Evolutionary conservation across 2,888 invertebrate species (phyloP).

Genomic region (Acanthosepion esculentum): DNA sequence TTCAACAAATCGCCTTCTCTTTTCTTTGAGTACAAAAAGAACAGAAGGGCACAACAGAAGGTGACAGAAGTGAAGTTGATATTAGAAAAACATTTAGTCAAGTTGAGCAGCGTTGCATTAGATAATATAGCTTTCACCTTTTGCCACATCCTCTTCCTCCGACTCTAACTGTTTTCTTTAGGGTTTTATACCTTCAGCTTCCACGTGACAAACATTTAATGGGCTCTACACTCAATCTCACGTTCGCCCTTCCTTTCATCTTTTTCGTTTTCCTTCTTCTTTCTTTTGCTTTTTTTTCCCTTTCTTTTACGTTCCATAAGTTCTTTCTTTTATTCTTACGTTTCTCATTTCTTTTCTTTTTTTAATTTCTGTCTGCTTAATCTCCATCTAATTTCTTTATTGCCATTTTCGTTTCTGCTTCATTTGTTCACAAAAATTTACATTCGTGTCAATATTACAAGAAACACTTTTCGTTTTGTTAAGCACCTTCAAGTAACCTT

Average conservation of each 20-base stretch:
- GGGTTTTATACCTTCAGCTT: too few relatives aligned
- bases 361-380: background rate
- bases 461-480: background rate
- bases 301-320: too few relatives aligned
- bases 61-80: conserved; percentile 33
- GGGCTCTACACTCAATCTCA: background rate
- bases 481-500: background rate
- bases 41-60: conserved; percentile 11
- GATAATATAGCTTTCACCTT: background rate
- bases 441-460: background rate
- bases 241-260: background rate
- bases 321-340: too few relatives aligned
- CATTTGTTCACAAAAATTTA: background rate
- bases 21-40: background rate
- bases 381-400: background rate
- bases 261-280: background rate
- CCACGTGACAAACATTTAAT: background rate
- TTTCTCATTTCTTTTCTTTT: background rate
- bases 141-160: background rate
- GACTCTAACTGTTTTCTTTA: background rate
- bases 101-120: background rate
- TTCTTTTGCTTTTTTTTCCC: background rate
- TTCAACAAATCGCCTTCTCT: background rate
- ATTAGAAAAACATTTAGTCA: background rate
- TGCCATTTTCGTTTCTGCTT: background rate